These are phyloP conservation scores for Callipepla squamata DNA, from an alignment of 2,113 vertebrate species.

Conservation along the genomic window DNA sequence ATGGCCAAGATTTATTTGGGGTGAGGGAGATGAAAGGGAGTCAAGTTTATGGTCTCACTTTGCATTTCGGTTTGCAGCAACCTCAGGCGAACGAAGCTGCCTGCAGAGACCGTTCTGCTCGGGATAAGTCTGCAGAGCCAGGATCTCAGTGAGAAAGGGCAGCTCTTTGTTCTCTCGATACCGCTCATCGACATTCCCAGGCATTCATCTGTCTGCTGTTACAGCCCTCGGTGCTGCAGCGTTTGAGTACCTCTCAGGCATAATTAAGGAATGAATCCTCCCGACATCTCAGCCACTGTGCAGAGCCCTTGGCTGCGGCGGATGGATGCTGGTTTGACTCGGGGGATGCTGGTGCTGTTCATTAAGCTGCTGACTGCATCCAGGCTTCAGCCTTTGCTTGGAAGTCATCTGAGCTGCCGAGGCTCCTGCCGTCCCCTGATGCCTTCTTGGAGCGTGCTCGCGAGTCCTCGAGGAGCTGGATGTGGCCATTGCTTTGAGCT, in stretches of 20 bases:
- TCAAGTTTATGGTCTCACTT: background rate
- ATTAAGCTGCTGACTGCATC: background rate
- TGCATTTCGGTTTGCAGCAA: background rate
- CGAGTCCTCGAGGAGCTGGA: background rate
- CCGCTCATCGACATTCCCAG: background rate
- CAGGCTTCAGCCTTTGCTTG: background rate
- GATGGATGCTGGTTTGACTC: background rate
- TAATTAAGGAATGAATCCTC: background rate
- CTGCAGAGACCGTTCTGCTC: background rate
- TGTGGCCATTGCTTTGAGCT: background rate
- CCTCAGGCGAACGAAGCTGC: background rate
- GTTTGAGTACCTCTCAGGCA: background rate
- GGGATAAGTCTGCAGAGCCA: background rate
- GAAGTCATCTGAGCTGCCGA: background rate
- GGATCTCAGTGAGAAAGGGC: background rate
- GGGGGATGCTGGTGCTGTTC: background rate
- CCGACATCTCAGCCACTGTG: background rate
- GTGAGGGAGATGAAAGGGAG: constrained; percentile 34
- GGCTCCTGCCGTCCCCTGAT: background rate
- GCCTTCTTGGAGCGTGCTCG: background rate
- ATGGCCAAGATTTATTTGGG: constrained; percentile 4
- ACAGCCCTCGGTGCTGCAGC: background rate
- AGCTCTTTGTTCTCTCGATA: background rate
- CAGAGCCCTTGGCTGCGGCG: accelerated
- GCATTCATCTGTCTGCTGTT: background rate